Evolutionary conservation across 2,888 invertebrate species (phyloP).

Genomic region (Volucella inanis): DNA sequence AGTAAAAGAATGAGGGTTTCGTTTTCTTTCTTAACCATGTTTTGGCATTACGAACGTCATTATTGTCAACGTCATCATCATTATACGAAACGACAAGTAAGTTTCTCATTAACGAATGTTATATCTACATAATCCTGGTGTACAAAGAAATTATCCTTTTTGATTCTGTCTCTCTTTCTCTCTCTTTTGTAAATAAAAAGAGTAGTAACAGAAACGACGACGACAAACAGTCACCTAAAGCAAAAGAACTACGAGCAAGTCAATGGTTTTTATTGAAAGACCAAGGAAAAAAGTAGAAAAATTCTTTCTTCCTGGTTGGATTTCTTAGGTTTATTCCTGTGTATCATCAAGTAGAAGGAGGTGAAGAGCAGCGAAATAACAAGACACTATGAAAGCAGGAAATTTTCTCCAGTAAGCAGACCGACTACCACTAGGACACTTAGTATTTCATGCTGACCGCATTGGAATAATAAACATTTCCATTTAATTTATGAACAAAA

Average conservation of each 20-base stretch:
- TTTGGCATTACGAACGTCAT: conserved; percentile 6
- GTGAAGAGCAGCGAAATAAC: too few species aligned
- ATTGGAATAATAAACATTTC: conserved; percentile 58
- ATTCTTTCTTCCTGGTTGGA: conserved; percentile 9
- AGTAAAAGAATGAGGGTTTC: neutral
- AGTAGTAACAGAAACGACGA: neutral
- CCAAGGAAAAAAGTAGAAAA: neutral
- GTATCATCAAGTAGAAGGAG: neutral
- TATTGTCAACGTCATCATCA: conserved; percentile 14
- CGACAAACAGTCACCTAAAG: conserved; percentile 35
- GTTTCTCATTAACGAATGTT: conserved; percentile 39
- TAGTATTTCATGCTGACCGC: conserved; percentile 55
- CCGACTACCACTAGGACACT: conserved; percentile 36
- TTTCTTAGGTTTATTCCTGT: neutral
- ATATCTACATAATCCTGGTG: conserved; percentile 46
- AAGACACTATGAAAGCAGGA: conserved; percentile 2
- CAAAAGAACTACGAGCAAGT: conserved; percentile 7
- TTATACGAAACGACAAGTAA: conserved; percentile 32
- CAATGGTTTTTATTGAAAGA: conserved; percentile 10
- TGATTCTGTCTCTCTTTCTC: conserved; percentile 8
- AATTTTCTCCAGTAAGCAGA: neutral
- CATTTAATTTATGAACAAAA: conserved; percentile 61
- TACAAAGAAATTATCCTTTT: conserved; percentile 51
- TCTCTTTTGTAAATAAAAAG: too few species aligned
- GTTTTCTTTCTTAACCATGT: neutral